Evolutionary conservation across 2,888 invertebrate species (phyloP).

Genomic region (Teleogryllus oceanicus): DNA sequence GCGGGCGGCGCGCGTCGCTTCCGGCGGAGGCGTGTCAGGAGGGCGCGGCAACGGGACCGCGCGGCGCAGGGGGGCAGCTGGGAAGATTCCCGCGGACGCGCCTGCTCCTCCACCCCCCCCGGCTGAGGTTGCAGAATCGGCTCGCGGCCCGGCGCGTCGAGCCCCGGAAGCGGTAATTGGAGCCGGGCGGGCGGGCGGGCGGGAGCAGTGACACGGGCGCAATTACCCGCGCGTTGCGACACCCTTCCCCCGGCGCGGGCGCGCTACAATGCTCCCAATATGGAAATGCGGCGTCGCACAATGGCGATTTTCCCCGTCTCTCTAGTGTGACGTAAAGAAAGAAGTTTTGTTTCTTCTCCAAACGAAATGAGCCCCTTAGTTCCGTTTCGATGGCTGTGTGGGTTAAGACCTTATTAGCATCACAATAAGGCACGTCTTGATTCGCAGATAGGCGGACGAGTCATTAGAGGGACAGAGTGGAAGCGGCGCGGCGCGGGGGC

Average conservation of each 20-base stretch:
- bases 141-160: neutral
- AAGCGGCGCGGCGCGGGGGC: neutral
- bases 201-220: neutral
- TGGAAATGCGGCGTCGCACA: neutral
- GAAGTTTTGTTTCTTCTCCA: constrained; percentile 18
- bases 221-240: neutral
- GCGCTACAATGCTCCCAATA: constrained; percentile 5
- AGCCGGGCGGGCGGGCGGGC: neutral
- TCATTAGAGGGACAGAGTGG: neutral
- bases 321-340: constrained; percentile 18
- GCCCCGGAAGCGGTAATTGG: constrained; percentile 8
- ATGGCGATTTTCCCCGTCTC: constrained; percentile 7
- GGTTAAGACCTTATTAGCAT: constrained; percentile 23
- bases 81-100: neutral
- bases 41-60: constrained; percentile 9
- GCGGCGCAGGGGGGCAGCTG: neutral
- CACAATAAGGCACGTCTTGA: constrained; percentile 9
- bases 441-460: constrained; percentile 1
- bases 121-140: neutral
- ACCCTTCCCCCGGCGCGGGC: neutral
- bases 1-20: neutral
- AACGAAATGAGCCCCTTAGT: constrained; percentile 30
- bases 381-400: constrained; percentile 32
- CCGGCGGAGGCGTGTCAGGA: neutral
- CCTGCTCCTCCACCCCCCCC: too few species aligned